Evolutionary conservation across 2,113 vertebrate species (phyloP), one percentile per base, ranked within the genome.

Genomic region (Trinectes maculatus): DNA sequence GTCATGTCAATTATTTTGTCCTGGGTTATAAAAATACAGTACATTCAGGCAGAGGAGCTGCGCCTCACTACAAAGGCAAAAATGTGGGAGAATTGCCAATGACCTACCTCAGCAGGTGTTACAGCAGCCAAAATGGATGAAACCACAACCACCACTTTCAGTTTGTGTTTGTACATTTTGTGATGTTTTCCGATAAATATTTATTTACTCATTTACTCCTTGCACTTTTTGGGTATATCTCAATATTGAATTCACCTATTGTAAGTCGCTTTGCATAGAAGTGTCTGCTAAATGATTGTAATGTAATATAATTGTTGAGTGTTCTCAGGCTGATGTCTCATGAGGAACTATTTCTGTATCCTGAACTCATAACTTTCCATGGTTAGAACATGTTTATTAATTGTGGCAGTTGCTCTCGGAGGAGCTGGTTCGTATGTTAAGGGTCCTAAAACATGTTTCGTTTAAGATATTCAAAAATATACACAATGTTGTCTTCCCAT

Each of bases 1-100:
- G 52, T 29, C 58, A 44, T 15, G 29, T 52, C 73, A 80, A 79
- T 86, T 77, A 71, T 65, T 69, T 71, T 78, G 67, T 82, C 15
- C 59, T 26, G 10, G 37, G n/a, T 54, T 8, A 60, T 48, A 72
- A 34, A 69, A 52, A 63, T 25, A 44, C 10, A 61, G 18, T 19
- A 15, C 52, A 47, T 16, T 10, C 39, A 36, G 34, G 28, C 47
- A 55, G n/a, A 61, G n/a, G 21, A 44, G 18, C 74, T 52, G 58
- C 64, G 49, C 24, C 52, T 26, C 59, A 61, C 42, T 76, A 58
- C 52, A 71, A 71, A 77, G 60, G 44, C 33, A 47, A 6, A 66
- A 22, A 37, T 16, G 15, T 21, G 34, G 40, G 44, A 60, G 26
- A n/a, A 8, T 1, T 79, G 77, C 74, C 58, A 77, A 31, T n/a